Evolutionary conservation across 2,888 invertebrate species (phyloP), one percentile per base, ranked within the genome.

Genomic region (Spilarctia lutea): DNA sequence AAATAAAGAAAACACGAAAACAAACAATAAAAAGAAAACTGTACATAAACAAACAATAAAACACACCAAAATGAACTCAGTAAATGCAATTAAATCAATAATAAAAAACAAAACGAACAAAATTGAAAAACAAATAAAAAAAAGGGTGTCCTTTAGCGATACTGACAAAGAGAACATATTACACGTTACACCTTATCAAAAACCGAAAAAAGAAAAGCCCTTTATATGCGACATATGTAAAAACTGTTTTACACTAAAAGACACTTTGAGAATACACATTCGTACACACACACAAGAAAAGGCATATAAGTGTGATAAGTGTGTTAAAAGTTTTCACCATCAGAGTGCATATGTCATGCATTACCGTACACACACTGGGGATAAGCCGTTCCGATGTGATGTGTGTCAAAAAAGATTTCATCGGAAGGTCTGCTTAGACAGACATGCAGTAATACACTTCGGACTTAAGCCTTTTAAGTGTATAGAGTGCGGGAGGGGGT

Each of bases 141-240:
- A 48, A n/a, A 35, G n/a, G 39, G 39, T 70, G 0, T 35, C 35
- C 20, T 70, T 60, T 24, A 39, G 39, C 4, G 69, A 70, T 39
- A 39, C 60, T 20, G 39, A 56, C 20, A 70, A 70, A 56, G 69
- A 70, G 39, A 70, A 60, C 20, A 63, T 63, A 30, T 18, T 63
- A 16, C 16, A 70, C 60, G 18, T 20, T 10, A 52, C 18, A 39
- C 13, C 16, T 7, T 16, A 6, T 39, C 18, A 3, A 10, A 70
- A n/a, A 13, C 35, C 35, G 10, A 56, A 70, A 70, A 56, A 27
- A 27, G 24, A 39, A 10, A 70, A 70, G 60, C 69, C 69, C 0
- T 70, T 70, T 27, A 60, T 39, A 20, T 70, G 69, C 20, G 69
- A 70, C 27, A 70, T 70, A 60, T 70, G 69, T 60, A 70, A 70